Base-by-base conservation (phyloP, 2,888 invertebrate genomes). In the Petrolisthes manimaculis region DNA sequence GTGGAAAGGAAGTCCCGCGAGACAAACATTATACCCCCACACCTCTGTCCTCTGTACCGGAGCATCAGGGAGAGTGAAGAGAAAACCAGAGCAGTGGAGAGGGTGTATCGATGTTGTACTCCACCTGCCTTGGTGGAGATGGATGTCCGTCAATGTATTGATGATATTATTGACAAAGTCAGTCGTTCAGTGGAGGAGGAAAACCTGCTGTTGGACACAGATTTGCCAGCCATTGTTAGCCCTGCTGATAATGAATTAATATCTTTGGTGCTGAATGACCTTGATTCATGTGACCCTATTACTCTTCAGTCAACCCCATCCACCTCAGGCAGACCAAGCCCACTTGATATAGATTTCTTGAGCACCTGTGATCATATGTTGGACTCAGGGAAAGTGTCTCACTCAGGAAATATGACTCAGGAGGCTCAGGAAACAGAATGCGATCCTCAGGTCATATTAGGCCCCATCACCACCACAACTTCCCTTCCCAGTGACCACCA, bases 1-100 rank as follows among this genome's bases (percentile, higher is more conserved):
- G 88, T 86, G 21, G 91, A 87, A 67, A 87, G 83, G 75, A 88
- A 88, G 84, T 89, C 89, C 14, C 80, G 91, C 9, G 88, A 91
- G 51, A 91, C 91, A 24, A 91, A 91, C 83, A 89, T 91, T n/a
- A 91, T 91, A 51, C 91, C 91, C 21, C 91, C 91, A 3, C 89
- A 91, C 54, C 83, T 91, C 61, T 91, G 91, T 83, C 91, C 91
- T 24, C 83, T 91, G n/a, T 91, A 91, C 77, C 86, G 86, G 75
- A 81, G 88, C 54, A 89, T 91, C 56, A 54, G 61, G 61, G 83
- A 83, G n/a, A 69, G 56, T n/a, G 78, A 83, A 71, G 61, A 69
- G 14, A 86, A 86, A 61, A 67, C 5, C 12, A 51, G 67, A 55
- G 51, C 18, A 56, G 69, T 69, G 18, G 84, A 74, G 9, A 54